phyloP scores from a whole-genome alignment of 2,797 vertebrate genomes.

The Ciconia nigra region DNA sequence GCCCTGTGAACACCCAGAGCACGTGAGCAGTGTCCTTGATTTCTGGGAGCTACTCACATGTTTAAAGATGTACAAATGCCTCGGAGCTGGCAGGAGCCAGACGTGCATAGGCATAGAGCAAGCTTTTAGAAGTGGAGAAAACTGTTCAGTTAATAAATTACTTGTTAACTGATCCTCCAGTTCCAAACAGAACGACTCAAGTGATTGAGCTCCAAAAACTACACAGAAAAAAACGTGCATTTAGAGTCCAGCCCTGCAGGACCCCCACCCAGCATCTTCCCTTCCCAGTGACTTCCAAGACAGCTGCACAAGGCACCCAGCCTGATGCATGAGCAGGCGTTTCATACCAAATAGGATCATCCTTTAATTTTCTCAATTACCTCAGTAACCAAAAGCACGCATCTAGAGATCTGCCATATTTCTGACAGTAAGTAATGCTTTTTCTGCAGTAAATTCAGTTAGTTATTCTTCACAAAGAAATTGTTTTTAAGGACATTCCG shows the following conservation, averaged over 20 bases:
- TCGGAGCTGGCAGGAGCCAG: not conserved
- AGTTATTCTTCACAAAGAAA: not conserved
- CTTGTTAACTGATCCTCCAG: not conserved
- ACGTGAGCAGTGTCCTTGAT: not conserved
- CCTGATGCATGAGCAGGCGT: fast-evolving
- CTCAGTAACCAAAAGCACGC: not conserved
- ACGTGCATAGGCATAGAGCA: conserved; percentile 16
- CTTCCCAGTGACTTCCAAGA: not conserved
- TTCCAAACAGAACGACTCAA: not conserved
- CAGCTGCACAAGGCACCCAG: not conserved
- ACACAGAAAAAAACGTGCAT: not conserved
- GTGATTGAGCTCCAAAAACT: not conserved
- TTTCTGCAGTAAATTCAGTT: not conserved
- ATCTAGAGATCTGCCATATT: not conserved
- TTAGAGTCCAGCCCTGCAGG: not conserved
- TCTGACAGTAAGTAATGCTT: not conserved
- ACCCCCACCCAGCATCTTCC: not conserved
- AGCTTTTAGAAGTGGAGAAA: not conserved
- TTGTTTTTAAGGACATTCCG: not conserved
- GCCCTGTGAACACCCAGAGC: not conserved
- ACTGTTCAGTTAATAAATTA: conserved; percentile 7
- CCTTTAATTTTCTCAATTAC: not conserved
- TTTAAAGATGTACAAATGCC: not conserved
- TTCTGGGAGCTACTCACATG: not conserved
- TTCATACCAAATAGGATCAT: not conserved